Conservation (phyloP, 1,140 invertebrate species). For the Macrobrachium rosenbergii region DNA sequence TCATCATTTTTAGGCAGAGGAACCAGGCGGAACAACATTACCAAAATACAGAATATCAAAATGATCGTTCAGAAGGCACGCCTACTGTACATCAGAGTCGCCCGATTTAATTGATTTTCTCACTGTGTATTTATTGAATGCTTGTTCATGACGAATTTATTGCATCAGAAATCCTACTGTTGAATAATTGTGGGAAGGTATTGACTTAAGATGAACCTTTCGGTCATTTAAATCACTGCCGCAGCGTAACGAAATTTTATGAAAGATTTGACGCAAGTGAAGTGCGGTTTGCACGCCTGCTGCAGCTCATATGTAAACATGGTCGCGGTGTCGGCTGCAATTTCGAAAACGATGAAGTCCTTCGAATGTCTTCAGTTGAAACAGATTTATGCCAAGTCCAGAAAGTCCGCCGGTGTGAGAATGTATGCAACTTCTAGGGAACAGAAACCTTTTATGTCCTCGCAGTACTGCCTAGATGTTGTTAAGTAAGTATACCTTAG, state of each 20-base stretch:
- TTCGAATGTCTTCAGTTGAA: not conserved
- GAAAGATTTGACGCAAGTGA: constrained; percentile 38
- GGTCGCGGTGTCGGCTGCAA: not conserved
- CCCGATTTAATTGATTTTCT: not conserved
- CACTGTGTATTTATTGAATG: no score
- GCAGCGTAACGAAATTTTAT: constrained; percentile 21
- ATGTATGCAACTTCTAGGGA: not conserved
- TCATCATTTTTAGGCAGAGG: not conserved
- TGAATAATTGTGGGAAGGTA: not conserved
- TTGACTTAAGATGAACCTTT: not conserved
- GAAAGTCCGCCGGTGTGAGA: not conserved
- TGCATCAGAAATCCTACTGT: not conserved
- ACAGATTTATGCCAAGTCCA: not conserved
- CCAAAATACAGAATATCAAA: not conserved
- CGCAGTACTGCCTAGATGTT: not conserved
- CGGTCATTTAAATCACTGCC: not conserved
- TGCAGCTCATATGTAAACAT: constrained; percentile 27
- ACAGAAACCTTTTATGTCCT: not conserved
- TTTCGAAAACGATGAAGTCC: not conserved
- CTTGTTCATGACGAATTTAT: not conserved
- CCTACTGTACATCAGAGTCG: constrained; percentile 18
- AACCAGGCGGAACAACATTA: constrained; percentile 18
- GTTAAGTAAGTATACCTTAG: constrained; percentile 6
- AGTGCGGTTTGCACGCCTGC: constrained; percentile 20
- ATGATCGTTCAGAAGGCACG: constrained; percentile 51